Evolutionary conservation across 2,797 vertebrate genomes (phyloP).

Genomic region (Buceros bicornis): DNA sequence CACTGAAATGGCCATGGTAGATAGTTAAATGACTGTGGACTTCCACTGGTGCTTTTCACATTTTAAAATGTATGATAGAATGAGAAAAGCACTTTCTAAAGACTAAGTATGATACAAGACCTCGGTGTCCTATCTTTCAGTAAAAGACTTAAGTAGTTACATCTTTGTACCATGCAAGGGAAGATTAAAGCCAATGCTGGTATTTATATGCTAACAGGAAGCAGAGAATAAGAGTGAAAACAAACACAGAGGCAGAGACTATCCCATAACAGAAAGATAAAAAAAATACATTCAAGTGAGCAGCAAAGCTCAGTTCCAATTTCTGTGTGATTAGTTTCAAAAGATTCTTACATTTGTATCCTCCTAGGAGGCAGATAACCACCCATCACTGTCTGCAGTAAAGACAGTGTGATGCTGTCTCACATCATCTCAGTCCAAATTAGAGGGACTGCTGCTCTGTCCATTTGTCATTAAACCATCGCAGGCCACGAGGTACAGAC

Average conservation of each 20-base stretch:
- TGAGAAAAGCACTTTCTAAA: background rate
- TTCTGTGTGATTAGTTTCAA: background rate
- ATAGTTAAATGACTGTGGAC: background rate
- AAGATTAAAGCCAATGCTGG: background rate
- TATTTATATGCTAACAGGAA: background rate
- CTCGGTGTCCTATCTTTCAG: background rate
- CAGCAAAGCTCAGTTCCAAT: background rate
- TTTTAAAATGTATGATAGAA: background rate
- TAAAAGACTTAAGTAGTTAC: background rate
- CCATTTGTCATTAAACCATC: background rate
- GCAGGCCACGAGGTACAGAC: background rate
- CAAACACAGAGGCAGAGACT: background rate
- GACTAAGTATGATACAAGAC: background rate
- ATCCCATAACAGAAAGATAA: background rate
- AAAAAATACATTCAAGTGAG: background rate
- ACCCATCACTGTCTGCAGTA: background rate
- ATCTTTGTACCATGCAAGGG: background rate
- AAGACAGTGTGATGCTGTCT: background rate
- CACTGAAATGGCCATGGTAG: background rate
- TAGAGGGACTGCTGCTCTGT: background rate
- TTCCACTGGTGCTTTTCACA: background rate
- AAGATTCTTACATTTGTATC: background rate
- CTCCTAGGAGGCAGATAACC: background rate
- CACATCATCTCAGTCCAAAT: background rate
- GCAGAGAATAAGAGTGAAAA: background rate